These are phyloP conservation scores for Eupithecia abbreviata DNA, from an alignment of 2,888 invertebrate genomes.

Conservation along the genomic window DNA sequence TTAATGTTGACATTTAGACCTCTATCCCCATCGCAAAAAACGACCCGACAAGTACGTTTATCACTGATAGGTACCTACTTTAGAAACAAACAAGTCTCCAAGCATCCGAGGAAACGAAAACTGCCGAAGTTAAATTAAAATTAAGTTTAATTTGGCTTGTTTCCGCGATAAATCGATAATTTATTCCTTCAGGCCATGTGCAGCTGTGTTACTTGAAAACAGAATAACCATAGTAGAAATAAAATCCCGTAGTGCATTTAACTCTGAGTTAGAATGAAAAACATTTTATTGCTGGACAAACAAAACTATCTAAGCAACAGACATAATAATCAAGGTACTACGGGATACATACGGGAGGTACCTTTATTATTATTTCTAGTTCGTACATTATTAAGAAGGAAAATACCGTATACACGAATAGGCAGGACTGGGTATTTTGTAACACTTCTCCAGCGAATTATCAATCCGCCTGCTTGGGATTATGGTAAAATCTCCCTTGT, in stretches of 20 bases:
- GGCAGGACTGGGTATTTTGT: neutral
- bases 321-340: too few species aligned
- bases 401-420: neutral
- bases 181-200: constrained; percentile 55
- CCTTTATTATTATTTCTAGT: neutral
- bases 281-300: neutral
- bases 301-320: neutral
- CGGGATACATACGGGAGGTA: neutral
- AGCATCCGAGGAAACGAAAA: constrained; percentile 63
- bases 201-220: constrained; percentile 42
- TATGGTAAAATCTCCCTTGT: too few species aligned
- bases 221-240: constrained; percentile 10
- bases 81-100: constrained; percentile 33
- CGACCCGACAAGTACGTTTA: constrained; percentile 23
- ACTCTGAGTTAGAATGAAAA: neutral
- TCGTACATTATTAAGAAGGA: too few species aligned
- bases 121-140: constrained; percentile 70
- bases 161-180: constrained; percentile 56
- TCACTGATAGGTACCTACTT: constrained; percentile 26
- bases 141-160: constrained; percentile 51
- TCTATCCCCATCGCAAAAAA: neutral
- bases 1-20: too few species aligned
- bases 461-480: too few species aligned
- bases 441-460: too few species aligned
- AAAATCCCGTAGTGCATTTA: constrained; percentile 9